Conservation (phyloP, 2,797 vertebrate species). For the Chrosomus eos region DNA sequence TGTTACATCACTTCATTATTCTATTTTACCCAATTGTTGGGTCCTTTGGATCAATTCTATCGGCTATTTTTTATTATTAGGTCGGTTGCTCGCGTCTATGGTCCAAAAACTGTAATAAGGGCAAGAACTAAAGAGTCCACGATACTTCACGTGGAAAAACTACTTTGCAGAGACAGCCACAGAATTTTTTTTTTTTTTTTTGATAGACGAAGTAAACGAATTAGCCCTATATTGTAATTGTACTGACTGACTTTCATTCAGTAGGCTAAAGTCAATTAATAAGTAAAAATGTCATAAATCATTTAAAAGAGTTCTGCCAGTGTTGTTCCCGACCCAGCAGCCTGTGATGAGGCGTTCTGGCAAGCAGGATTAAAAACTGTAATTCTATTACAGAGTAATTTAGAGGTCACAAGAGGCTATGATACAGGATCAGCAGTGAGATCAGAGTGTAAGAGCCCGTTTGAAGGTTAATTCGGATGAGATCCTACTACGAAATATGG, state of each 20-base stretch:
- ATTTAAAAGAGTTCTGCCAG: not conserved
- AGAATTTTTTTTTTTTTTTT: not conserved
- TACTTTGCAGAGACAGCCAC: not conserved
- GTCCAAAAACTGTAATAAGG: not conserved
- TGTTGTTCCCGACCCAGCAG: conserved; percentile 11
- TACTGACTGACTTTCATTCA: not conserved
- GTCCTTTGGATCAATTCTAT: not conserved
- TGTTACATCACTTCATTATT: not conserved
- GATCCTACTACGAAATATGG: conserved; percentile 79
- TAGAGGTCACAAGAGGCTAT: conserved; percentile 80
- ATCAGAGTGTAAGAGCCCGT: conserved; percentile 74
- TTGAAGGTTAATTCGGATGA: conserved; percentile 83
- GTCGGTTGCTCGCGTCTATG: too few relatives aligned
- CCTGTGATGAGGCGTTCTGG: conserved; percentile 49
- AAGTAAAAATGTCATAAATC: not conserved
- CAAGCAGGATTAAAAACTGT: conserved; percentile 80
- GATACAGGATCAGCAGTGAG: conserved; percentile 80
- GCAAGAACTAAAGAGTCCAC: not conserved
- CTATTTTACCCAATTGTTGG: not conserved
- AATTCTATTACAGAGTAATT: conserved; percentile 85
- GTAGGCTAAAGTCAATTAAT: not conserved
- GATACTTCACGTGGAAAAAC: not conserved
- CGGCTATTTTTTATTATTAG: not conserved
- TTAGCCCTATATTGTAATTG: not conserved
- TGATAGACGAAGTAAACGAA: not conserved